Evolutionary conservation across 2,113 vertebrate species (phyloP).

Genomic region (Perca flavescens): DNA sequence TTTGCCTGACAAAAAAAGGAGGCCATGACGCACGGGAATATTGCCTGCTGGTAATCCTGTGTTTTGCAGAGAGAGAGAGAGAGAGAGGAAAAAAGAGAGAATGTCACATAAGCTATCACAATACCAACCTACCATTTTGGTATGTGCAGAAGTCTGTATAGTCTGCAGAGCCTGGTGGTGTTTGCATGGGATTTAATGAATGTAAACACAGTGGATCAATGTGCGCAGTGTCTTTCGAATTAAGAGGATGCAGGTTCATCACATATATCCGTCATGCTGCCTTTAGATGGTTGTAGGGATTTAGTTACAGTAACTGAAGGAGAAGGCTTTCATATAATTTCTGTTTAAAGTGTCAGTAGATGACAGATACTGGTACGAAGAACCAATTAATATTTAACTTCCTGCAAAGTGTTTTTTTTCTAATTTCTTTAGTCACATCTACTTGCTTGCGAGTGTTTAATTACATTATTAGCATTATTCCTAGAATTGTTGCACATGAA

Average conservation of each 20-base stretch:
- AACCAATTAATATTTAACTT: conserved; percentile 26
- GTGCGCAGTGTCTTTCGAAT: conserved; percentile 12
- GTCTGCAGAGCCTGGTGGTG: conserved; percentile 24
- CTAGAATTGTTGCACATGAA: conserved; percentile 4
- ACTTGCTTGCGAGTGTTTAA: neutral
- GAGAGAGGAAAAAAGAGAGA: neutral
- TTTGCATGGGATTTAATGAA: conserved; percentile 46
- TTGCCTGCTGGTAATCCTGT: conserved; percentile 17
- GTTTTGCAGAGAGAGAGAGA: neutral
- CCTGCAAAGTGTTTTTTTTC: conserved; percentile 1
- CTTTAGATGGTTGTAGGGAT: conserved; percentile 1
- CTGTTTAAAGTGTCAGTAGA: conserved; percentile 10
- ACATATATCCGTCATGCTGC: neutral
- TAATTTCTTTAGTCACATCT: neutral
- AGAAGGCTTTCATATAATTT: conserved; percentile 15
- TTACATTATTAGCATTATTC: conserved; percentile 9
- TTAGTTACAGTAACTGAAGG: conserved; percentile 22
- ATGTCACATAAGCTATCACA: conserved; percentile 6
- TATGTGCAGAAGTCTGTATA: conserved; percentile 14
- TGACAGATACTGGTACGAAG: neutral
- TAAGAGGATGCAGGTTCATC: conserved; percentile 37
- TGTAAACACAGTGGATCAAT: conserved; percentile 42
- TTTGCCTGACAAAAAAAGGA: conserved; percentile 46
- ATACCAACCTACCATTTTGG: conserved; percentile 10
- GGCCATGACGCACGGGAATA: conserved; percentile 26